Evolutionary conservation across 2,113 vertebrate species (phyloP).

Genomic region (Galeopterus variegatus): DNA sequence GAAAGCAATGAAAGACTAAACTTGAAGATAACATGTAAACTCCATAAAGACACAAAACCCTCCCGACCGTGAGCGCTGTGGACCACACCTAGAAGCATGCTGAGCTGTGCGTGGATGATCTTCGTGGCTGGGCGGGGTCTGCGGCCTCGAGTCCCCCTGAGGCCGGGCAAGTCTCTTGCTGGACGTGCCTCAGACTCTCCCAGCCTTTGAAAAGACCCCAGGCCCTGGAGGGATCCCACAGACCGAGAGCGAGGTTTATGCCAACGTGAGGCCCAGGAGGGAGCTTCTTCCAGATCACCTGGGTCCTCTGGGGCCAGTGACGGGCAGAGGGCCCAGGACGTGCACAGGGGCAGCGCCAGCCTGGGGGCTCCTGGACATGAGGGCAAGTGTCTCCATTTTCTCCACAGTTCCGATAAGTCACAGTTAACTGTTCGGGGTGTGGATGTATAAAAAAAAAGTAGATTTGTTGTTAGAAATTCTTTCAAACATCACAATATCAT

Average conservation of each 20-base stretch:
- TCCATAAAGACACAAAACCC: background rate
- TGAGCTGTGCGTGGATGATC: too few relatives aligned
- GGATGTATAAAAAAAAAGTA: rapidly evolving
- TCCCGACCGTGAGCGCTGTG: background rate
- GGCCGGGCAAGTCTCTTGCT: background rate
- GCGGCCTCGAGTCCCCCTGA: rapidly evolving
- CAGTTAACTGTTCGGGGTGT: rapidly evolving
- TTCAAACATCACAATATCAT: rapidly evolving
- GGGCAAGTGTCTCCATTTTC: rapidly evolving
- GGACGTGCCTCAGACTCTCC: rapidly evolving
- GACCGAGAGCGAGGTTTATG: background rate
- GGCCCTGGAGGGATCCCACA: background rate
- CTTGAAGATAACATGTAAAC: background rate
- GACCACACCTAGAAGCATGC: background rate
- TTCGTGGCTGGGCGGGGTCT: rapidly evolving
- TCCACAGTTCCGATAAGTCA: rapidly evolving
- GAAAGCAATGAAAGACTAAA: background rate
- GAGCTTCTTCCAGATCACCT: rapidly evolving
- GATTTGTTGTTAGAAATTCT: too few relatives aligned
- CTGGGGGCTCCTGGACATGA: rapidly evolving
- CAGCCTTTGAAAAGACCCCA: background rate
- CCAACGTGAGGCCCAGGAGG: background rate
- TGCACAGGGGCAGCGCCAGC: rapidly evolving
- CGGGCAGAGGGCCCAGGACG: too few relatives aligned
- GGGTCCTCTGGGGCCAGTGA: rapidly evolving